Conservation (phyloP, 2,888 invertebrate genomes). For the Scaptomyza flava region DNA sequence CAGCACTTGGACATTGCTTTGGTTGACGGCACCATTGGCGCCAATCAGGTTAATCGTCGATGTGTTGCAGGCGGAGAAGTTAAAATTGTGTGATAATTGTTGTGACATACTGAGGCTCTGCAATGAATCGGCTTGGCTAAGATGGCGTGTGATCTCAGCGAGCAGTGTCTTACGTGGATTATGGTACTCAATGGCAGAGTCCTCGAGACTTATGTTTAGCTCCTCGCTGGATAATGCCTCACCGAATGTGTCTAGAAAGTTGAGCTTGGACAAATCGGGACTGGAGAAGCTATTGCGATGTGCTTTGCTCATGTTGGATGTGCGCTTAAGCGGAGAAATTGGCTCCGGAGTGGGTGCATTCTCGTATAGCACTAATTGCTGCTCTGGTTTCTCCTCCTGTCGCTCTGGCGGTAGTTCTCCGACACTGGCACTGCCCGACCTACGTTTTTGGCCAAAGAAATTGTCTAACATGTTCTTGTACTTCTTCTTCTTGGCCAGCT, state of each 20-base stretch:
- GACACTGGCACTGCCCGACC: constrained; percentile 70
- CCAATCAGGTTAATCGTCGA: constrained; percentile 84
- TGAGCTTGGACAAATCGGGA: constrained; percentile 83
- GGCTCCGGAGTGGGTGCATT: constrained; percentile 65
- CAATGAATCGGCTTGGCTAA: constrained; percentile 65
- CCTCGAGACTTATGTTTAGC: constrained; percentile 72
- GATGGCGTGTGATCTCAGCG: constrained; percentile 43
- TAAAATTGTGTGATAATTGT: constrained; percentile 82
- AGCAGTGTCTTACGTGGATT: constrained; percentile 40
- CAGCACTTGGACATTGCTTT: constrained; percentile 30
- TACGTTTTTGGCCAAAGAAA: constrained; percentile 80
- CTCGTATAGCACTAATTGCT: constrained; percentile 50
- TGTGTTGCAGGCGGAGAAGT: constrained; percentile 83
- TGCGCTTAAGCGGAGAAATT: constrained; percentile 21
- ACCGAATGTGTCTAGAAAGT: constrained; percentile 76
- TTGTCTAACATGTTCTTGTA: constrained; percentile 80
- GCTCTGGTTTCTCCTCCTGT: constrained; percentile 15
- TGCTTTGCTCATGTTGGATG: constrained; percentile 45
- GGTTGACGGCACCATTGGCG: constrained; percentile 76
- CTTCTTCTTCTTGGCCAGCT: constrained; percentile 83
- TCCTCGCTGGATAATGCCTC: constrained; percentile 68
- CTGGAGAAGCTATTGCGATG: constrained; percentile 84
- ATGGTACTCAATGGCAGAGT: constrained; percentile 62
- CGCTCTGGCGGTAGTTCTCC: constrained; percentile 62
- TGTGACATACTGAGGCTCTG: constrained; percentile 82